A percentile compares a stretch with the other conserved stretches of the same genome.
Conservation (phyloP, 2,888 invertebrate species). For the Cyclophora albipunctata region DNA sequence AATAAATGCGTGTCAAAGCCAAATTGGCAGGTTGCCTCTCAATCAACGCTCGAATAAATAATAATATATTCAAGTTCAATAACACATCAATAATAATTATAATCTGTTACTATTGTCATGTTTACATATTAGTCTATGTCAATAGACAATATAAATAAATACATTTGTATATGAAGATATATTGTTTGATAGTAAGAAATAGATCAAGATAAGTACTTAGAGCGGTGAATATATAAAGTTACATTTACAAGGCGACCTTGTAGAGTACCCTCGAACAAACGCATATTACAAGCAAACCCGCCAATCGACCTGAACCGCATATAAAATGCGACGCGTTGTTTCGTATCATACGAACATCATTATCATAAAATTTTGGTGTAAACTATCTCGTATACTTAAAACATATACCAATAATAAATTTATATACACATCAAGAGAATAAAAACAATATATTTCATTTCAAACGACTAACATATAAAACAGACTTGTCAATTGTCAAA, state of each 20-base stretch:
- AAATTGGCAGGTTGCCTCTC: slow-evolving; percentile 45
- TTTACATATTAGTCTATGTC: neutral
- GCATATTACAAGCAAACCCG: slow-evolving; percentile 26
- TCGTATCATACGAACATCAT: slow-evolving; percentile 7
- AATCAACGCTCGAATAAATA: slow-evolving; percentile 21
- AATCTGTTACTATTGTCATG: slow-evolving; percentile 1
- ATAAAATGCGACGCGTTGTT: slow-evolving; percentile 18
- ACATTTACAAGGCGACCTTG: too few species aligned
- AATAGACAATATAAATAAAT: neutral
- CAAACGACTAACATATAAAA: too few species aligned
- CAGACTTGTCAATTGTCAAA: neutral
- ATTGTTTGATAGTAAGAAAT: neutral
- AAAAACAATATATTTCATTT: too few species aligned
- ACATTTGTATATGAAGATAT: neutral
- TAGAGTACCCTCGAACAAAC: too few species aligned
- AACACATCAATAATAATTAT: slow-evolving; percentile 8
- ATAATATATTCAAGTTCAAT: slow-evolving; percentile 32
- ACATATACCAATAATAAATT: neutral
- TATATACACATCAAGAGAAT: too few species aligned
- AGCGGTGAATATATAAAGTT: too few species aligned
- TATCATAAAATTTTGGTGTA: neutral
- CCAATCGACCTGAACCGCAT: slow-evolving; percentile 30
- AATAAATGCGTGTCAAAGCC: slow-evolving; percentile 29
- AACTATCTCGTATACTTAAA: neutral
- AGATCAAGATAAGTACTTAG: neutral